Percentiles rank a stretch among this genome's conserved stretches.
Evolutionary conservation across 2,888 invertebrate genomes (phyloP).

Genomic region (Seira sanloemensis): DNA sequence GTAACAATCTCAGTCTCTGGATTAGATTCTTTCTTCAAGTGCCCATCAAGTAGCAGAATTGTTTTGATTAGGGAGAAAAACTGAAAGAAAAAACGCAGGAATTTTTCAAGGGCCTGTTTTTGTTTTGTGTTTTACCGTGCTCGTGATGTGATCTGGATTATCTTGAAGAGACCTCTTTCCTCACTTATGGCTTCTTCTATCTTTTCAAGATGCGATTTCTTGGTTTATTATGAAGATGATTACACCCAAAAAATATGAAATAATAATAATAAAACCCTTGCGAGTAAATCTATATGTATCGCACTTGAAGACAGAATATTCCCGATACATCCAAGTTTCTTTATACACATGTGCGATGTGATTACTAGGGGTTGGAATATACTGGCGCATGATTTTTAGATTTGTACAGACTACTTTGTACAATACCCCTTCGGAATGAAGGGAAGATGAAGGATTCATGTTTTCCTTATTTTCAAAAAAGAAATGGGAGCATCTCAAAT

Average conservation of each 20-base stretch:
- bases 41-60: too few species aligned
- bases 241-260: conserved; percentile 37
- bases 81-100: too few species aligned
- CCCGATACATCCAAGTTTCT: conserved; percentile 34
- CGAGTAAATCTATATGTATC: background rate
- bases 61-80: too few species aligned
- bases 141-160: background rate
- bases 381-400: too few species aligned
- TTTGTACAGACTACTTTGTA: conserved; percentile 35
- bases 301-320: conserved; percentile 55
- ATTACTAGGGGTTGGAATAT: conserved; percentile 33
- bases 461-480: conserved; percentile 35
- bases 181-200: too few species aligned
- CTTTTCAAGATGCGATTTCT: too few species aligned
- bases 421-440: conserved; percentile 31
- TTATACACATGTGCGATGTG: conserved; percentile 17
- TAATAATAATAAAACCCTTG: background rate
- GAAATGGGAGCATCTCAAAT: conserved; percentile 60
- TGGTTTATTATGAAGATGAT: conserved; percentile 26
- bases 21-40: too few species aligned
- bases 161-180: conserved; percentile 6
- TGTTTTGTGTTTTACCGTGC: background rate
- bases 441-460: conserved; percentile 33
- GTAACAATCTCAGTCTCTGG: too few species aligned
- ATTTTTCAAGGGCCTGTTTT: background rate